phyloP scores from a whole-genome alignment of 1,140 invertebrate species.

The Ostrea denselamellosa region DNA sequence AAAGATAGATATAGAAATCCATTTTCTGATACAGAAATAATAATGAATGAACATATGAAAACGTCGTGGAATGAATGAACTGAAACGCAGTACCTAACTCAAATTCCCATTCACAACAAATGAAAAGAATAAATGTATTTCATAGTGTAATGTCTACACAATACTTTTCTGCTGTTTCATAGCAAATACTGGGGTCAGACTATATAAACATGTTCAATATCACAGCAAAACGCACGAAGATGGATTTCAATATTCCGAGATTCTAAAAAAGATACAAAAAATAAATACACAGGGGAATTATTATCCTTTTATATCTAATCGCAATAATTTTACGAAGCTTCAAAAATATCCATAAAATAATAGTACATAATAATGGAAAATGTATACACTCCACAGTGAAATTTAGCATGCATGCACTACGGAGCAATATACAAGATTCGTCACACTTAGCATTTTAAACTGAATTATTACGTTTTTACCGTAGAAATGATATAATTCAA shows the following conservation, averaged over 20 bases:
- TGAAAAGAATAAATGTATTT: not conserved
- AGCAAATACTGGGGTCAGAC: not conserved
- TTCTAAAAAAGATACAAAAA: not conserved
- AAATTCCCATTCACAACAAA: not conserved
- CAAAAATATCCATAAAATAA: not conserved
- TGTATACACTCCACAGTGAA: not conserved
- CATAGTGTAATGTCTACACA: not conserved
- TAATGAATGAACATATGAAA: not conserved
- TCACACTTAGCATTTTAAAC: not conserved
- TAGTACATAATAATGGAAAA: not conserved
- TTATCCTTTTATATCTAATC: not conserved
- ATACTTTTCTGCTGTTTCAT: not conserved
- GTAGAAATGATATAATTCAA: too few species aligned
- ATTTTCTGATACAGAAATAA: not conserved
- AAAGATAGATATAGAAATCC: not conserved
- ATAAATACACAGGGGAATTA: not conserved
- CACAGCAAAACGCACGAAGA: conserved; percentile 8
- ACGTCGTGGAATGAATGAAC: not conserved
- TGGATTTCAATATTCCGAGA: conserved; percentile 12
- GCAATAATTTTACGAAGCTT: not conserved
- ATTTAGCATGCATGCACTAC: not conserved
- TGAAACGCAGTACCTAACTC: not conserved
- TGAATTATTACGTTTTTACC: too few species aligned
- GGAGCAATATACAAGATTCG: not conserved
- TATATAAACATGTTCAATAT: conserved; percentile 2